Base-by-base conservation (phyloP, 2,113 vertebrate genomes). In the Seriola quinqueradiata region DNA sequence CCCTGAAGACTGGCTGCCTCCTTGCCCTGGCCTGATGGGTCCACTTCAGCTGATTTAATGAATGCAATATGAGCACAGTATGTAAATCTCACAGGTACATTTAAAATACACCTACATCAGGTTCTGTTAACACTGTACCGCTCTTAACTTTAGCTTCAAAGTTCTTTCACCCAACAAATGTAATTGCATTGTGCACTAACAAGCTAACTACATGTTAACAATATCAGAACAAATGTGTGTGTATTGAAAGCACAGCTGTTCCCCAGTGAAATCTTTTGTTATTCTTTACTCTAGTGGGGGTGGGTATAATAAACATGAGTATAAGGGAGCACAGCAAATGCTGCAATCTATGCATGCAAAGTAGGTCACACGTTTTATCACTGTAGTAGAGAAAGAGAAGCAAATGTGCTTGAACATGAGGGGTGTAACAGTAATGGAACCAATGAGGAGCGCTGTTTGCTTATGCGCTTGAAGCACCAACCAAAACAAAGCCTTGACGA, bases 401-500 rank as follows among this genome's bases (percentile, higher is more conserved):
- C 79, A 87, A 90, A 87, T 77, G 84, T 23, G 65, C 23, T 60
- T 23, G 78, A 77, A 82, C 72, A 59, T 50, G 48, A 90, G 85
- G 86, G 90, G 84, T 80, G 89, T 85, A 90, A 85, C 87, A 85
- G 88, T 93, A 83, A 93, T 50, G 73, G 81, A 79, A 81, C 89
- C 92, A 89, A 79, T 79, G 82, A 83, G 75, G 70, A 85, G 72
- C 13, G 34, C 59, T 88, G 93, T 95, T 93, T 94, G 87, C 93
- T 93, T 92, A 93, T 95, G 89, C 72, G 71, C 78, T 81, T 46
- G 59, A 79, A 88, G 84, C 77, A 81, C 73, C 89, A 89, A 90
- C 83, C 89, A 93, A 88, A 94, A 94, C 93, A 93, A 93, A 92
- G 87, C 80, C 74, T 66, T 60, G 77, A 87, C 61, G 16, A 81